Evolutionary conservation across 2,888 invertebrate species (phyloP), one percentile per base, ranked within the genome.

Genomic region (Reticulitermes lucifugus): DNA sequence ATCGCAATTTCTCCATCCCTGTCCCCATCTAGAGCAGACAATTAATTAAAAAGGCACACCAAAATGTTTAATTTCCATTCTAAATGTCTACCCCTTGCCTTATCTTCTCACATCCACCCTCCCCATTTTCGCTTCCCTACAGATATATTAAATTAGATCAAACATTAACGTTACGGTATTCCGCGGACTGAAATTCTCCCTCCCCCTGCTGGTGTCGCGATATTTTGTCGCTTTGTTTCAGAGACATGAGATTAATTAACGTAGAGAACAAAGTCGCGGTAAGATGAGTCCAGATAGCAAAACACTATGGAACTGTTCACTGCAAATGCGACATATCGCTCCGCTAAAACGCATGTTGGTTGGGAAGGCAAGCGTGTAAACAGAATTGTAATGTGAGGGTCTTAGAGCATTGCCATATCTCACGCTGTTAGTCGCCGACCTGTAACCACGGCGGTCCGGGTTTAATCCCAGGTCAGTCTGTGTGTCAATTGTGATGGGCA

Each of bases 211-310:
- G 6, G 35, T 73, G 41, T 73, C 25, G 35, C 73, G 12, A 73
- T 73, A 73, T 73, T 73, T 73, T 73, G 35, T 41, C 73, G 29
- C 73, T 73, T 73, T 73, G 73, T 73, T 73, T 73, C 41, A 18
- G 35, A 41, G 73, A 73, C 73, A 73, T 5, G 35, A 73, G 73
- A 73, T 73, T 73, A 73, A 73, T 73, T 73, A 73, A 73, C 73
- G 41, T 18, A 73, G 73, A 41, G 73, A 73, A 73, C 25, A 65
- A 65, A 25, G 65, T 65, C 65, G 65, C 65, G 73, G 73, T 73
- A 73, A 73, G 73, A 73, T 41, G 73, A 41, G 35, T 41, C 41
- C 73, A 73, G 73, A 73, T 73, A 73, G 14, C 73, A 73, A n/a
- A 65, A 65, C n/a, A 25, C 25, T 55, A n/a, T 25, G 18, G 18